A percentile compares a stretch with the other conserved stretches of the same genome.
phyloP scores from a whole-genome alignment of 2,797 vertebrate genomes.

The Nyctibius grandis region DNA sequence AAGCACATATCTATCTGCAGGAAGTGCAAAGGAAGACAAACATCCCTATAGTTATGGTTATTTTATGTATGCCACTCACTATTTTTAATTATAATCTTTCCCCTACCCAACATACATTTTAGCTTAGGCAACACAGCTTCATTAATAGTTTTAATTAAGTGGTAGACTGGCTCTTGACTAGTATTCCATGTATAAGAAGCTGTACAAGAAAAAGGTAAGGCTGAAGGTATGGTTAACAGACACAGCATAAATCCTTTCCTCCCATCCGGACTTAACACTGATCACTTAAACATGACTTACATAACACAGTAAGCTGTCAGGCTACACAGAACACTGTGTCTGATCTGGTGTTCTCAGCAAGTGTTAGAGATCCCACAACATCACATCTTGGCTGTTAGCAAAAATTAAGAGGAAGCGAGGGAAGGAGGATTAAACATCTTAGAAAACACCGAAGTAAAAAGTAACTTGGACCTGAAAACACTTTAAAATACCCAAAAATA shows the following conservation, averaged over 20 bases:
- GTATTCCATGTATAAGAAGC: neutral
- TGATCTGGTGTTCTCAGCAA: neutral
- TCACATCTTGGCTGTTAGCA: neutral
- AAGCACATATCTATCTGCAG: neutral
- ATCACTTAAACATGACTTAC: slow-evolving; percentile 42
- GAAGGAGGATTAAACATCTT: neutral
- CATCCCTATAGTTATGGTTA: neutral
- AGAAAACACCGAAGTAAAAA: neutral
- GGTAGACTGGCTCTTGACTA: neutral
- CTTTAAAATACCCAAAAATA: neutral
- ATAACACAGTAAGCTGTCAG: slow-evolving; percentile 42
- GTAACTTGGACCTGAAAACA: neutral
- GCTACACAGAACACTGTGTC: neutral
- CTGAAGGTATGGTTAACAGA: neutral
- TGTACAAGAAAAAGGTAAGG: neutral
- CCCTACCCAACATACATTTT: neutral
- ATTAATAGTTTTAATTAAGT: neutral
- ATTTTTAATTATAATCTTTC: neutral
- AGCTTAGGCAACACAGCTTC: neutral
- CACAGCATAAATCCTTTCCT: slow-evolving; percentile 20
- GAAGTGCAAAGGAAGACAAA: neutral
- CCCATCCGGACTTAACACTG: slow-evolving; percentile 32
- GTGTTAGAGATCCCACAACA: neutral
- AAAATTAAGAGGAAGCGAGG: neutral
- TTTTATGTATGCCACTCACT: neutral